Conservation (phyloP, 2,888 invertebrate genomes). For the Xanthia togata region DNA sequence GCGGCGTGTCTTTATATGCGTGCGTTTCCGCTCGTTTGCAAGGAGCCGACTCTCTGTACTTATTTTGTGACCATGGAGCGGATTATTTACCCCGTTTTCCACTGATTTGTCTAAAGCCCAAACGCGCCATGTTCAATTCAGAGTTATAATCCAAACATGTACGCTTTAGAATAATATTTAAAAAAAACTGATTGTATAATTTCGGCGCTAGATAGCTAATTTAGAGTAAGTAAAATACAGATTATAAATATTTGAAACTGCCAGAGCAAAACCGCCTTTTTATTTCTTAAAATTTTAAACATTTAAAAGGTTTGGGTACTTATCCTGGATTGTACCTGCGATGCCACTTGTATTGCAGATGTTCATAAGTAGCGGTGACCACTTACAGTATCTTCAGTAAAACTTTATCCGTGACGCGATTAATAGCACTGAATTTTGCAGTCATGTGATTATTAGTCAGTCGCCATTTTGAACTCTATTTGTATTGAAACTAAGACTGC, state of each 20-base stretch:
- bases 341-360: background rate
- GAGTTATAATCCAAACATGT: slow-evolving; percentile 13
- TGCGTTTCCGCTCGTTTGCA: background rate
- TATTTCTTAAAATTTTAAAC: background rate
- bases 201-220: slow-evolving; percentile 57
- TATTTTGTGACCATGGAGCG: background rate
- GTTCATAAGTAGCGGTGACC: background rate
- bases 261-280: slow-evolving; percentile 36
- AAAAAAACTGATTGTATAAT: slow-evolving; percentile 39
- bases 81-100: background rate
- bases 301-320: background rate
- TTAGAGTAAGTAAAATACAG: slow-evolving; percentile 44
- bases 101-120: background rate
- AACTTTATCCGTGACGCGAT: too few relatives aligned
- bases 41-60: too few relatives aligned
- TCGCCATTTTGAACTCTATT: too few relatives aligned
- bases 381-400: background rate
- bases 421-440: too few relatives aligned
- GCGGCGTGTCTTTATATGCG: background rate
- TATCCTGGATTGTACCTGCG: background rate
- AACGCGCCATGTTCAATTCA: slow-evolving; percentile 8
- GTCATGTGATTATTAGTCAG: too few relatives aligned
- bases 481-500: too few relatives aligned
- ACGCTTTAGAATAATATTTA: slow-evolving; percentile 35
- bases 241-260: slow-evolving; percentile 44